phyloP scores from a whole-genome alignment of 2,797 vertebrate species.

The Tokudaia tokunoshimensis region DNA sequence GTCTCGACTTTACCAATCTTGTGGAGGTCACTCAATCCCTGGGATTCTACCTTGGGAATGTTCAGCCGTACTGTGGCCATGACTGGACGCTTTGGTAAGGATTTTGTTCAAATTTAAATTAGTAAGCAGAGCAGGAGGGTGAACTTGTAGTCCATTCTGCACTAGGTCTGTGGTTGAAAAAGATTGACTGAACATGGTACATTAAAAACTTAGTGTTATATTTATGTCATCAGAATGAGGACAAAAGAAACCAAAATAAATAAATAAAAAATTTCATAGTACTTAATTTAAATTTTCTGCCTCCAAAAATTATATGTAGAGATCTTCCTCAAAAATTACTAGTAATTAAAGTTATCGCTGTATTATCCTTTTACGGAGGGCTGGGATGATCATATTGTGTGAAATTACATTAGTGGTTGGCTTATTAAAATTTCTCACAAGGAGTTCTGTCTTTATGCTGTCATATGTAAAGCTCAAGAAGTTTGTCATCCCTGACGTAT shows the following conservation, averaged over 20 bases:
- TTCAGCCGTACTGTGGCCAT: conserved; percentile 97
- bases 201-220: neutral
- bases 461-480: neutral
- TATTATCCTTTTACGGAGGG: neutral
- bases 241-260: conserved; percentile 39
- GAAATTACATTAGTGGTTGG: conserved; percentile 32
- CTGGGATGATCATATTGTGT: neutral
- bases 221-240: conserved; percentile 1
- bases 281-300: conserved; percentile 48
- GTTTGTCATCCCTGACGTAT: conserved; percentile 6
- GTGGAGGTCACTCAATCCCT: conserved; percentile 98
- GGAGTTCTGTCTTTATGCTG: conserved; percentile 21
- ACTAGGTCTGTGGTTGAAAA: neutral
- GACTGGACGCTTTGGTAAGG: conserved; percentile 98
- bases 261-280: conserved; percentile 34
- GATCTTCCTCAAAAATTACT: conserved; percentile 8
- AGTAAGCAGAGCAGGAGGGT: neutral
- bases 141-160: neutral
- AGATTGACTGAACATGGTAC: neutral
- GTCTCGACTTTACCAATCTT: conserved; percentile 97
- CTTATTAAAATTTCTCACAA: conserved; percentile 50
- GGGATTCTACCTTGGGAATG: conserved; percentile 99
- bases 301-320: conserved; percentile 17
- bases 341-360: conserved; percentile 10
- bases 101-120: neutral